These are phyloP conservation scores for Chorisops tibialis DNA, from an alignment of 2,888 invertebrate genomes.

Conservation along the genomic window DNA sequence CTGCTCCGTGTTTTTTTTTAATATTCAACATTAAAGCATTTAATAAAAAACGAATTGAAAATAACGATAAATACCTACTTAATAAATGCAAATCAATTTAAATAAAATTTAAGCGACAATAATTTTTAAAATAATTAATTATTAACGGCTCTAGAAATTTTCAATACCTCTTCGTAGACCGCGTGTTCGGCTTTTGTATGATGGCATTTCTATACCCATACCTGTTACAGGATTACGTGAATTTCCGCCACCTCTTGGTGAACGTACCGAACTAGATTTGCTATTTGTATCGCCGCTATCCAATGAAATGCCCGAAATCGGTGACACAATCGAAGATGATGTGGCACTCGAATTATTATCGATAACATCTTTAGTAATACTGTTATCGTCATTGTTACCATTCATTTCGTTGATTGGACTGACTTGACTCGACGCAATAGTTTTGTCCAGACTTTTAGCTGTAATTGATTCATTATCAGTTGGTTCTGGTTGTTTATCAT, in stretches of 20 bases:
- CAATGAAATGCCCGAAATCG: constrained; percentile 6
- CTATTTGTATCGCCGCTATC: constrained; percentile 7
- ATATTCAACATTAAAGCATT: too few relatives aligned
- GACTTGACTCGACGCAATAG: not conserved
- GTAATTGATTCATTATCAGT: constrained; percentile 27
- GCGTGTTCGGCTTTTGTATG: constrained; percentile 37
- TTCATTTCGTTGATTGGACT: not conserved
- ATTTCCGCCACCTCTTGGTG: constrained; percentile 24
- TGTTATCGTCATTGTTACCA: constrained; percentile 1
- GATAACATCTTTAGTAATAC: not conserved
- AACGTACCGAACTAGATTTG: constrained; percentile 12
- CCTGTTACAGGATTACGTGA: constrained; percentile 44
- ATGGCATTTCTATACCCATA: constrained; percentile 39
- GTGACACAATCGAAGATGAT: constrained; percentile 16
- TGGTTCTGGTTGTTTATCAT: not conserved
- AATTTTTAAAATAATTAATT: not conserved
- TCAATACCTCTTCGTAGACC: constrained; percentile 38
- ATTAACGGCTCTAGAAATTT: not conserved
- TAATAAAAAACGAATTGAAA: not conserved
- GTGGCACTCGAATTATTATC: constrained; percentile 11
- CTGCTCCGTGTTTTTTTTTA: too few relatives aligned
- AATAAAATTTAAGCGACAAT: not conserved
- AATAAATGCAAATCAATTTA: not conserved
- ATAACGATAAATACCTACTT: not conserved
- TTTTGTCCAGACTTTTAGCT: constrained; percentile 10